Evolutionary conservation across 2,888 invertebrate species (phyloP).

Genomic region (Argynnis bischoffii): DNA sequence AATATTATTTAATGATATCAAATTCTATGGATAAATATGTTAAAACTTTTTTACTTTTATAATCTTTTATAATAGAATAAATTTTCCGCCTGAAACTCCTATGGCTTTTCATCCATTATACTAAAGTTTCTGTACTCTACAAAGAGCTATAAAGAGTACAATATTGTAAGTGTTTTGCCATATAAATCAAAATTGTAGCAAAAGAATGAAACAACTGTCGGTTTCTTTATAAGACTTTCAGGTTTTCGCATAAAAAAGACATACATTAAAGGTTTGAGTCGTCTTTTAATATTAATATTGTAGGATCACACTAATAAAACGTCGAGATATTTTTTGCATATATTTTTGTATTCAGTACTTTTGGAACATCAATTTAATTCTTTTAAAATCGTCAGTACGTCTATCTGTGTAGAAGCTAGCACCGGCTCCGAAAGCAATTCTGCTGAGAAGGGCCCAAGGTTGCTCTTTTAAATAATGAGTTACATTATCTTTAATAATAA

Average conservation of each 20-base stretch:
- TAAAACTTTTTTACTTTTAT: conserved; percentile 2
- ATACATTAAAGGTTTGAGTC: background rate
- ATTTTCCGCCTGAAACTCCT: conserved; percentile 19
- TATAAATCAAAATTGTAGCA: conserved; percentile 17
- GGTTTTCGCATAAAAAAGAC: background rate
- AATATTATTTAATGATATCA: background rate
- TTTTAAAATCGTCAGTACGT: no score
- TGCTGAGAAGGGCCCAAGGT: no score
- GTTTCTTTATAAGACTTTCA: background rate
- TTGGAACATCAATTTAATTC: no score
- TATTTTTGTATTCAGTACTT: no score
- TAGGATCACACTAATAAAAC: no score
- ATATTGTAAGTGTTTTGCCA: conserved; percentile 7
- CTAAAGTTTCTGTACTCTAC: conserved; percentile 22
- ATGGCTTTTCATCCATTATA: conserved; percentile 24
- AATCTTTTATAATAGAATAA: conserved; percentile 20
- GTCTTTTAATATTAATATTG: background rate
- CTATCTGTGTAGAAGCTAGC: no score
- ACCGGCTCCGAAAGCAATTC: no score
- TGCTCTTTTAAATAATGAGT: no score
- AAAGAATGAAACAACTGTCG: background rate
- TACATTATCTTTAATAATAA: no score
- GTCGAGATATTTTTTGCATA: no score
- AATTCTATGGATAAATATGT: background rate
- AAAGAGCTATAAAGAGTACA: conserved; percentile 11